A percentile compares a stretch with the other conserved stretches of the same genome.
Evolutionary conservation across 2,797 vertebrate species (phyloP).

Genomic region (Pelodytes ibericus): DNA sequence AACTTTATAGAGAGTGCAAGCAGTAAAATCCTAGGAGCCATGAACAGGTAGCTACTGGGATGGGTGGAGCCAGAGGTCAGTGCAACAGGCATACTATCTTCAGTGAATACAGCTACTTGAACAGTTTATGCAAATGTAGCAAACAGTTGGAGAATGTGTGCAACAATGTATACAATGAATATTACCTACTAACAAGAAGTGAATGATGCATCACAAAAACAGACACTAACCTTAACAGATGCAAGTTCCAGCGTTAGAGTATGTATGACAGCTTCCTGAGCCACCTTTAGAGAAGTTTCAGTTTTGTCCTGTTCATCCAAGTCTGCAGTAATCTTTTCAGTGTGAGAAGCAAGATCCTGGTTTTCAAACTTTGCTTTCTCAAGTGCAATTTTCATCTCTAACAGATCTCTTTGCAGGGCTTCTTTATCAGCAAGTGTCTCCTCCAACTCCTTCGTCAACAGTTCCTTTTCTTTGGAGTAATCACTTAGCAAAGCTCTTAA

Average conservation of each 20-base stretch:
- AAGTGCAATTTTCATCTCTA: slow-evolving; percentile 77
- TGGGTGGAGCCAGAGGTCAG: too few species aligned
- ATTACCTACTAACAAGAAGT: too few species aligned
- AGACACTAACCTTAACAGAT: slow-evolving; percentile 80
- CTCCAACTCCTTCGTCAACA: slow-evolving; percentile 77
- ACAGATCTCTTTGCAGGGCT: slow-evolving; percentile 78
- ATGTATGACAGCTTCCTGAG: slow-evolving; percentile 69
- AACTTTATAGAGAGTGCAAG: too few species aligned
- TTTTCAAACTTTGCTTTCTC: slow-evolving; percentile 82
- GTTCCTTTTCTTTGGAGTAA: slow-evolving; percentile 75
- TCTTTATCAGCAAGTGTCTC: slow-evolving; percentile 77
- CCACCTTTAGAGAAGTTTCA: slow-evolving; percentile 61
- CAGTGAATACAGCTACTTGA: too few species aligned
- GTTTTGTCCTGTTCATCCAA: slow-evolving; percentile 68
- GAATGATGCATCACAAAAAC: background rate
- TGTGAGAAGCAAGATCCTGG: slow-evolving; percentile 70
- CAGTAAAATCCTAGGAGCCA: too few species aligned
- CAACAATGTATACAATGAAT: too few species aligned
- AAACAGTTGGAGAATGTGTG: too few species aligned
- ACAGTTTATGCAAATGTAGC: too few species aligned
- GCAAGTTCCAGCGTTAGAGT: slow-evolving; percentile 76
- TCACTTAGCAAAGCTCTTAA: slow-evolving; percentile 74
- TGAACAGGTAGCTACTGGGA: too few species aligned
- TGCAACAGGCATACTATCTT: too few species aligned
- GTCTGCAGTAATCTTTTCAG: slow-evolving; percentile 69